Conservation (phyloP, 2,113 vertebrate species). For the Xiphophorus hellerii region DNA sequence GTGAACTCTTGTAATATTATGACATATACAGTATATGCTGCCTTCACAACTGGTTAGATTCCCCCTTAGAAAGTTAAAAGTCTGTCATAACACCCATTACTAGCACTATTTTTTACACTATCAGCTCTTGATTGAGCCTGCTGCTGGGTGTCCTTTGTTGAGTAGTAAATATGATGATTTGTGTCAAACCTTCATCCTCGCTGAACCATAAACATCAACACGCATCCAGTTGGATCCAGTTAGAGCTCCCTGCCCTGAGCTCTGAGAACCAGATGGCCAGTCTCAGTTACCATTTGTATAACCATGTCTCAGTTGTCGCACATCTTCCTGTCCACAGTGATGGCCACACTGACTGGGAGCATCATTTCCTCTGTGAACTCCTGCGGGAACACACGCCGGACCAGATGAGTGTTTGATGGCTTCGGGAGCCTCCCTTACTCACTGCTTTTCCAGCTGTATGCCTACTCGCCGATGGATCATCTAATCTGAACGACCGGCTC, state of each 20-base stretch:
- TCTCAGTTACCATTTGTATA: slow-evolving; percentile 11
- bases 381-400: slow-evolving; percentile 15
- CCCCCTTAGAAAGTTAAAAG: neutral
- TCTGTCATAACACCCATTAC: neutral
- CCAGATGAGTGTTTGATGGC: slow-evolving; percentile 16
- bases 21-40: neutral
- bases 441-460: neutral
- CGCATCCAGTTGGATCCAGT: slow-evolving; percentile 16
- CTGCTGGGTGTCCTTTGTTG: neutral
- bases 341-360: slow-evolving; percentile 8
- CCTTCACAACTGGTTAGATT: neutral
- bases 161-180: neutral
- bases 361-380: slow-evolving; percentile 40
- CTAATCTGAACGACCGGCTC: slow-evolving; percentile 31
- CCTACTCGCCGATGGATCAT: slow-evolving; percentile 20
- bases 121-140: neutral
- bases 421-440: neutral
- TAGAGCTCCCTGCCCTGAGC: neutral
- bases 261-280: slow-evolving; percentile 14
- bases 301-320: slow-evolving; percentile 9
- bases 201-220: slow-evolving; percentile 2
- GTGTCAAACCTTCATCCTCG: neutral
- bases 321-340: slow-evolving; percentile 4
- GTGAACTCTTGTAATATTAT: too few species aligned
- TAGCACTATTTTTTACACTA: neutral